Evolutionary conservation across 2,113 vertebrate species (phyloP), one percentile per base, ranked within the genome.

Genomic region (Pangasianodon gigas): DNA sequence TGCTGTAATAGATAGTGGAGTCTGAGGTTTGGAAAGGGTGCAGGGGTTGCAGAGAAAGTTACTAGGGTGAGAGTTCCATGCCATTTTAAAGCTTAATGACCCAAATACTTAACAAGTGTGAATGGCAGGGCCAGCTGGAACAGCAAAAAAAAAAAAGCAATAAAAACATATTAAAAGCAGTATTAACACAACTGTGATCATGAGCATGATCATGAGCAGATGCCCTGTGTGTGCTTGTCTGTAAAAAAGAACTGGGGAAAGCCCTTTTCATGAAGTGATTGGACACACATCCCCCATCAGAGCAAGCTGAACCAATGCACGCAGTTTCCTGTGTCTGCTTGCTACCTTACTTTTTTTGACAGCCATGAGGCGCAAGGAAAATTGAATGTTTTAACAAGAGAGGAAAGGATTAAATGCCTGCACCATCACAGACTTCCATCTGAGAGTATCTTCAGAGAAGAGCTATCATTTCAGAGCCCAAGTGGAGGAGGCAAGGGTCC

Each of bases 231-330:
- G 71, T 86, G 81, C 77, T 58, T 87, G 67, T 75, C 80, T 87
- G 71, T 81, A 89, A 90, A 89, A 90, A 87, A 89, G 93, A 95
- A 95, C 94, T 90, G 87, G 89, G 90, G 92, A 93, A 93, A 93
- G 93, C 90, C 91, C 84, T 91, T 88, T 81, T 91, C 92, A 92
- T 93, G 93, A 93, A 94, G 91, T 90, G 85, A 96, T 96, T 95
- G 93, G 96, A 95, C 93, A 95, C 95, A 96, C 95, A 94, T 94
- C 90, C 92, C 87, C 95, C 82, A 92, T 87, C 92, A 95, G 93
- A 94, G 92, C 56, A 91, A 95, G 94, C 92, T 94, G 94, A 96
- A 96, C 95, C 94, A 95, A 96, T 95, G 93, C 93, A 91, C 89
- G 93, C 48, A 19, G 94, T 94, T 96, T 96, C 95, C 96, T 94